A percentile compares a stretch with the other conserved stretches of the same genome.
Evolutionary conservation across 2,888 invertebrate species (phyloP).

Genomic region (Fragum fragum): DNA sequence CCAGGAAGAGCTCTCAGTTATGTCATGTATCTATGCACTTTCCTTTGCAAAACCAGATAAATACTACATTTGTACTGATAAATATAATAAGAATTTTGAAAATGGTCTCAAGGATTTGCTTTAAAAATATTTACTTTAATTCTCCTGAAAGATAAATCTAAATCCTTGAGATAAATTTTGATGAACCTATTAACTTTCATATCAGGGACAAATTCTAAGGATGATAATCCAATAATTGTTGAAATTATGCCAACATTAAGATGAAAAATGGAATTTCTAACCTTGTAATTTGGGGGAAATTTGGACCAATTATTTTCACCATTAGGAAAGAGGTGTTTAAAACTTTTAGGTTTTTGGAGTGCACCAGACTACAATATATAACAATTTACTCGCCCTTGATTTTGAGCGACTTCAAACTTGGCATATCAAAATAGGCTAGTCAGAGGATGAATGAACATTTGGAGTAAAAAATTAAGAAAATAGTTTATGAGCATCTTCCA

Average conservation of each 20-base stretch:
- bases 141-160: background rate
- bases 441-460: no score
- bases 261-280: conserved; percentile 30
- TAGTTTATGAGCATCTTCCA: no score
- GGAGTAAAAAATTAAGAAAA: no score
- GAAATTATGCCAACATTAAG: conserved; percentile 7
- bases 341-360: conserved; percentile 19
- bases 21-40: no score
- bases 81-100: no score
- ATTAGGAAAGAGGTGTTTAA: conserved; percentile 16
- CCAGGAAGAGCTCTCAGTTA: no score
- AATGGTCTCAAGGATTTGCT: no score
- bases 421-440: no score
- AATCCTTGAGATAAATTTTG: background rate
- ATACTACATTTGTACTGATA: no score
- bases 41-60: no score
- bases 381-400: background rate
- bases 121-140: no score
- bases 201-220: conserved; percentile 9
- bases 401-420: background rate
- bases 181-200: conserved; percentile 19
- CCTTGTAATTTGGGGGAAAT: conserved; percentile 27
- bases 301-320: conserved; percentile 30
- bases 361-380: conserved; percentile 18
- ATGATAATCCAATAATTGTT: conserved; percentile 24